Percentiles rank a stretch among this genome's conserved stretches.
Conservation (phyloP, 2,113 vertebrate species). For the Plecturocebus donacophilus region DNA sequence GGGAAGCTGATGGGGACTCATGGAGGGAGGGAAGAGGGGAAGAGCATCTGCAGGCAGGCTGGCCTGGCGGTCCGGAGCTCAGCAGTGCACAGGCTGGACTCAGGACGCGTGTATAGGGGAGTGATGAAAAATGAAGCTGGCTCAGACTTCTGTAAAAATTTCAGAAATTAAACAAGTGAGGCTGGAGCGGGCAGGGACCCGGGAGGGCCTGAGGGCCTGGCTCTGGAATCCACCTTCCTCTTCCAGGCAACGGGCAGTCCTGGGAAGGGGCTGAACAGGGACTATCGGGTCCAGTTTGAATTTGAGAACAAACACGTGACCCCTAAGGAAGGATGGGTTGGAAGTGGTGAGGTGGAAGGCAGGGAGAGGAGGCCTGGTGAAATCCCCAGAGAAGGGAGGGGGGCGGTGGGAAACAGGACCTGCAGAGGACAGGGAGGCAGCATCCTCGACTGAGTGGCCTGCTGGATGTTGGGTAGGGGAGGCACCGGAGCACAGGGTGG, state of each 20-base stretch:
- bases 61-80: background rate
- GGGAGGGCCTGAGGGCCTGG: background rate
- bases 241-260: background rate
- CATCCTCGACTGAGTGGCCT: fast-evolving
- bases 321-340: background rate
- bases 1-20: background rate
- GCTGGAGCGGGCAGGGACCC: background rate
- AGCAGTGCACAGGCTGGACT: background rate
- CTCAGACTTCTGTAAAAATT: background rate
- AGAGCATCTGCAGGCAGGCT: background rate
- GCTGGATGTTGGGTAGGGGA: fast-evolving
- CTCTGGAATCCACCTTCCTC: background rate
- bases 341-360: background rate
- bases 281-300: background rate
- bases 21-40: no score
- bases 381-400: background rate
- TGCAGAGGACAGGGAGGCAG: fast-evolving
- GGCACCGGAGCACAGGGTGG: background rate
- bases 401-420: no score
- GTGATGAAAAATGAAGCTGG: background rate
- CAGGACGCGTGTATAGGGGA: fast-evolving
- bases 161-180: background rate
- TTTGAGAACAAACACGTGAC: background rate
- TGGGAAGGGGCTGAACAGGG: background rate
- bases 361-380: background rate